A percentile compares a stretch with the other conserved stretches of the same genome.
Conservation (phyloP, 2,888 invertebrate genomes). For the Pogonocherus hispidulus region DNA sequence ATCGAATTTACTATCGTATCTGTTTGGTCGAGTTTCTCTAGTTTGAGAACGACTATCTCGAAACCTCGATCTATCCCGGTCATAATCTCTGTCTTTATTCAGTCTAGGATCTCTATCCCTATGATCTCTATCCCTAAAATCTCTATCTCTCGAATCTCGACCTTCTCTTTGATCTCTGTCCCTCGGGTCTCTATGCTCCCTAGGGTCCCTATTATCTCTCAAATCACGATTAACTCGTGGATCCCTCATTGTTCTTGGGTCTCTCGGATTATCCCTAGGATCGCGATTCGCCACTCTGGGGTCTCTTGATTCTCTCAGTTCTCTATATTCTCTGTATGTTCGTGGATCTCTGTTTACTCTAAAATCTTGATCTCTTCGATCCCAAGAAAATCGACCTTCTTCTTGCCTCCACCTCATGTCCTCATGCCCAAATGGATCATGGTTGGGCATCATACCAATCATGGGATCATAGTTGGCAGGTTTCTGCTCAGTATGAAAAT, state of each 20-base stretch:
- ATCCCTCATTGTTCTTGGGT: constrained; percentile 40
- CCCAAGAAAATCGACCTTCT: constrained; percentile 35
- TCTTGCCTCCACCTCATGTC: constrained; percentile 41
- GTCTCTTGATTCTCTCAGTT: constrained; percentile 50
- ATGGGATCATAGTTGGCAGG: constrained; percentile 23
- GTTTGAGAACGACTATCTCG: constrained; percentile 13
- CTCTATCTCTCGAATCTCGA: constrained; percentile 24
- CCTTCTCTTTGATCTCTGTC: constrained; percentile 29
- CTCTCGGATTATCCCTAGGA: constrained; percentile 38
- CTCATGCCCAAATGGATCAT: constrained; percentile 33
- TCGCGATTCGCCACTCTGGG: constrained; percentile 26
- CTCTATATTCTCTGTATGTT: constrained; percentile 54
- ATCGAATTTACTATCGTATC: constrained; percentile 26
- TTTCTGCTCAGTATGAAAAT: constrained; percentile 40
- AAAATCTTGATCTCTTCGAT: constrained; percentile 38
- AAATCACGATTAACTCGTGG: constrained; percentile 27
- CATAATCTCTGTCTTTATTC: constrained; percentile 25
- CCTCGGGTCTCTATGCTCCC: constrained; percentile 19
- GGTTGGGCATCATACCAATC: constrained; percentile 34
- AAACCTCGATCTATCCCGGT: not conserved
- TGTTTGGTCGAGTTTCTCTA: constrained; percentile 6
- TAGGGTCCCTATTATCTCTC: constrained; percentile 30
- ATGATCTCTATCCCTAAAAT: constrained; percentile 8
- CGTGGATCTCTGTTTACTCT: constrained; percentile 48
- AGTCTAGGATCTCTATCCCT: constrained; percentile 30